phyloP scores from a whole-genome alignment of 2,888 invertebrate species.

The Cheilosia variabilis region DNA sequence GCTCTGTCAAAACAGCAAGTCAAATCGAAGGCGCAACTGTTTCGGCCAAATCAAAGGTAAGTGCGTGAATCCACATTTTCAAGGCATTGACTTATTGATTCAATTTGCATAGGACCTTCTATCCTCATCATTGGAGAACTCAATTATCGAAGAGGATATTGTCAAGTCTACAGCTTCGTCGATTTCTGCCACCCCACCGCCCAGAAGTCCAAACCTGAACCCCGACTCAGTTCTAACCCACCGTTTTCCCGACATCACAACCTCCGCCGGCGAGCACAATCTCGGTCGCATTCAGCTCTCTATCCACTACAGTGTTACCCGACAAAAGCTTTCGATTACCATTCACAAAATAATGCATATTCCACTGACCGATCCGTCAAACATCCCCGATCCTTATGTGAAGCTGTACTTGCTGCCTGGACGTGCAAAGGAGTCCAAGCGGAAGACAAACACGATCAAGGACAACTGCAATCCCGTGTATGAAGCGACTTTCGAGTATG shows the following conservation, averaged over 20 bases:
- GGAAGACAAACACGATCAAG: slow-evolving; percentile 92
- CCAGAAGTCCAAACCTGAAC: slow-evolving; percentile 77
- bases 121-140: slow-evolving; percentile 78
- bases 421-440: slow-evolving; percentile 92
- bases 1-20: slow-evolving; percentile 77
- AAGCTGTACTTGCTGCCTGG: slow-evolving; percentile 94
- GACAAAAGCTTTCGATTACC: slow-evolving; percentile 92
- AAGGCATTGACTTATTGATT: neutral
- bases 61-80: neutral
- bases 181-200: slow-evolving; percentile 79
- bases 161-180: slow-evolving; percentile 60
- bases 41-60: slow-evolving; percentile 56
- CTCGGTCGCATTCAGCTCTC: slow-evolving; percentile 93
- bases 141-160: slow-evolving; percentile 79
- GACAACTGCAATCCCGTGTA: slow-evolving; percentile 96
- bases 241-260: slow-evolving; percentile 86
- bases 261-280: slow-evolving; percentile 89
- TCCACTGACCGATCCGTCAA: slow-evolving; percentile 91
- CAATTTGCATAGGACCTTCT: slow-evolving; percentile 47
- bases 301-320: slow-evolving; percentile 91
- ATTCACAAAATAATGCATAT: slow-evolving; percentile 96
- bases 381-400: slow-evolving; percentile 95
- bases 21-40: slow-evolving; percentile 68
- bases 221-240: slow-evolving; percentile 84
- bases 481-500: slow-evolving; percentile 96